Base-by-base conservation (phyloP, 2,888 invertebrate genomes). In the Nomada fucata region DNA sequence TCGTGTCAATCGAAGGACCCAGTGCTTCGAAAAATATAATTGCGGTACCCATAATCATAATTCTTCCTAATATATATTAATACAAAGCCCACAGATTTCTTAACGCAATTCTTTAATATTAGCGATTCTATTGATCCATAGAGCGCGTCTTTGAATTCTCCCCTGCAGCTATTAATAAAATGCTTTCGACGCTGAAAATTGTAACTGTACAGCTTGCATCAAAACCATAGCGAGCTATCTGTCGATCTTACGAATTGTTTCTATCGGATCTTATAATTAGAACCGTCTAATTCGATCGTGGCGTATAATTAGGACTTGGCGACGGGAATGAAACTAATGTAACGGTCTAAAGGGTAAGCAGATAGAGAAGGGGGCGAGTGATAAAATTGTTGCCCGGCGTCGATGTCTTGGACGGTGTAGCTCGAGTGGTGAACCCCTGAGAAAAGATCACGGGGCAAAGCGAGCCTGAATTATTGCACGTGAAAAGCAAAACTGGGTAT, bases 271-370 rank as follows among this genome's bases (percentile, higher is more conserved):
- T 70, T 83, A 83, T 83, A 77, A 82, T 82, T 83, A 82, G 83
- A 73, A 23, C 15, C 57, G 59, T 77, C 82, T 83, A 83, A 83
- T 83, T 83, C 83, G 61, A 80, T 68, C 82, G 42, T 18, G 23
- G 50, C 18, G 60, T 83, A 83, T 82, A 83, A 83, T 83, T 83
- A 82, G 83, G 67, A 77, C 73, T 77, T 74, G 83, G 82, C 77
- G 52, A 63, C 65, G 15, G 70, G 83, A 83, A 83, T 67, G 82
- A 82, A 67, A 70, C 70, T 83, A 83, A 83, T 74, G 82, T 64
- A 67, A 78, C 71, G 60, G 42, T 57, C 67, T 71, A 83, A 83
- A 74, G 82, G 78, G 77, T 74, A 83, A 42, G n/a, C 57, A 47
- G 69, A 70, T 44, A 26, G 61, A 52, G 29, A 18, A 57, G 67